Evolutionary conservation across 2,797 vertebrate genomes (phyloP), one percentile per base, ranked within the genome.

Genomic region (Borostomias antarcticus): DNA sequence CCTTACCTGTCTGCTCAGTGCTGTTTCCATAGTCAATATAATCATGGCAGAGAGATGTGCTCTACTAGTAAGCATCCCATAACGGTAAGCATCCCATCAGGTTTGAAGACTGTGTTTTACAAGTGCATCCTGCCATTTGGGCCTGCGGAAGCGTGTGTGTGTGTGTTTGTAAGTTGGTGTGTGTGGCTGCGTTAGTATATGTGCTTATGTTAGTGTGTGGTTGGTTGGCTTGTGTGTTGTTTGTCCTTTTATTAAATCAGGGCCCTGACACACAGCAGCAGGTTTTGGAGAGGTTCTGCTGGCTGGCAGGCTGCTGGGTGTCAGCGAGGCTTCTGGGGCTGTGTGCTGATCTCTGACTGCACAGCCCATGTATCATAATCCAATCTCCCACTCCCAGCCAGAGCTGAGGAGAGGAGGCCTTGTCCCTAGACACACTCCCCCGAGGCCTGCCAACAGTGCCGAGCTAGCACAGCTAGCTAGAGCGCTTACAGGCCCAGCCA

Each of bases 301-400:
- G 58, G 37, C 58, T 59, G 58, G 37, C 58, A 43, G 58, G 15
- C 37, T 45, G 58, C 58, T 43, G 58, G 35, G 45, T 62, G 43
- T 43, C 59, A 62, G 43, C 43, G 48, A 30, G 45, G 28, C 43
- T 19, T 48, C 37, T 37, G 29, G 26, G n/a, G 26, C 59, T 62
- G 45, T 9, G 50, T 5, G 23, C 23, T 62, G 43, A 48, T 28
- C n/a, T 9, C 28, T 40, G 58, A 35, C 58, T 59, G 59, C 59
- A 30, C 43, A 48, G 29, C 28, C 43, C 13, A 62, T 62, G 45
- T 48, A 62, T 62, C 59, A 62, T 62, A 62, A 62, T 62, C 59
- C 59, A 50, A 48, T 48, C 59, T 48, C 43, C 28, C 59, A 62
- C 59, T 32, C 45, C n/a, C 28, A 62, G 43, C 43, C 4, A 62